Percentiles rank a stretch among this genome's conserved stretches.
Evolutionary conservation across 2,888 invertebrate species (phyloP).

Genomic region (Andrena bicolor): DNA sequence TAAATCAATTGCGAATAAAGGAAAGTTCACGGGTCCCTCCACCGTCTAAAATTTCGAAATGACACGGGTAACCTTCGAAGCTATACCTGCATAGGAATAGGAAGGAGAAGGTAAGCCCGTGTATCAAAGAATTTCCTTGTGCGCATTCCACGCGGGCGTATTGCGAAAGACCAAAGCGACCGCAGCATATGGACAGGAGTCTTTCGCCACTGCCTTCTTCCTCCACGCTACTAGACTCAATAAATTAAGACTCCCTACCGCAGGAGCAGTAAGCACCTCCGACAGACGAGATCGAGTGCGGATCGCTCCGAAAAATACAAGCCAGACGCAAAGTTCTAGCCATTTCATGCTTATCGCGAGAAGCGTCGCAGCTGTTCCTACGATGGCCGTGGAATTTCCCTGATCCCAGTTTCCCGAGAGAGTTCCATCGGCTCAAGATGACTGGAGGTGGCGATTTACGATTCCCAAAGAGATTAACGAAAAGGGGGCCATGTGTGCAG

Average conservation of each 20-base stretch:
- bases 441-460: background rate
- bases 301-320: background rate
- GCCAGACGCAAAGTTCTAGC: background rate
- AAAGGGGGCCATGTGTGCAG: no score
- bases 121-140: background rate
- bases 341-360: background rate
- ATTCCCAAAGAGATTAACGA: background rate
- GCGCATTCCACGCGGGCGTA: background rate
- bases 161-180: conserved; percentile 13
- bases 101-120: background rate
- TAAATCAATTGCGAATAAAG: background rate
- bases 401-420: background rate
- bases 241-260: background rate
- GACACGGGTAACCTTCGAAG: background rate
- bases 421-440: background rate
- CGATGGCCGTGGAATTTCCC: background rate
- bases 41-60: background rate
- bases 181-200: background rate
- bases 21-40: no score
- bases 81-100: conserved; percentile 4
- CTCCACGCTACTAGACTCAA: no score
- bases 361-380: background rate
- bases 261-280: background rate
- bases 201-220: background rate
- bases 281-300: background rate